Evolutionary conservation across 2,888 invertebrate species (phyloP).

Genomic region (Orchesella flavescens): DNA sequence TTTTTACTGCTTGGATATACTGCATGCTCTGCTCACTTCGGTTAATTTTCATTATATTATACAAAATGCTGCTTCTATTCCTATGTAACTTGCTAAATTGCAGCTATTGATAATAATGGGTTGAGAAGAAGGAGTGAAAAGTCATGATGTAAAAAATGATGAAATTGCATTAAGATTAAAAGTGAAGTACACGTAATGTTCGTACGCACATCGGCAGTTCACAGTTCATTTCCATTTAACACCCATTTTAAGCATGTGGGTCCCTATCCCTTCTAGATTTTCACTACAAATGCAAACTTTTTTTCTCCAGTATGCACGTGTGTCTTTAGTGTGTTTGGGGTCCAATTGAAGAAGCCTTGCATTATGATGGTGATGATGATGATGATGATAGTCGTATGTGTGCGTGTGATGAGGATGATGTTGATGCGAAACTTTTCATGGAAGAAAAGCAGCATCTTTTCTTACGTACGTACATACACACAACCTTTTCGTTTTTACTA

Average conservation of each 20-base stretch:
- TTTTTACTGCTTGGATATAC: background rate
- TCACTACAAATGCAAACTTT: background rate
- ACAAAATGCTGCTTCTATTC: no score
- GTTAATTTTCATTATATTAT: no score
- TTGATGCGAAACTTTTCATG: slow-evolving; percentile 18
- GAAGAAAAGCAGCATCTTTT: background rate
- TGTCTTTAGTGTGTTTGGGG: slow-evolving; percentile 13
- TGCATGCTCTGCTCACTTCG: background rate
- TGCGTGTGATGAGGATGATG: background rate
- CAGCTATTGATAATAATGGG: background rate
- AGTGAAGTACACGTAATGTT: slow-evolving; percentile 27
- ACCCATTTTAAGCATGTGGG: slow-evolving; percentile 23
- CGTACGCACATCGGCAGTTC: slow-evolving; percentile 29
- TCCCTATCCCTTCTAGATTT: background rate
- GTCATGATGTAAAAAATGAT: slow-evolving; percentile 43
- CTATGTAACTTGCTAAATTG: background rate
- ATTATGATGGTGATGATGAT: background rate
- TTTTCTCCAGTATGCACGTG: background rate
- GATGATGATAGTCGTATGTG: background rate
- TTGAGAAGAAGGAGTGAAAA: background rate
- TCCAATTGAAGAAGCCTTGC: background rate
- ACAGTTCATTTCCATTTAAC: slow-evolving; percentile 63
- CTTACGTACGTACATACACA: background rate
- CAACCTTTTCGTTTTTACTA: background rate
- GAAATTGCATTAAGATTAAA: slow-evolving; percentile 51